phyloP scores from a whole-genome alignment of 2,113 vertebrate species.

The Scytalopus superciliaris region DNA sequence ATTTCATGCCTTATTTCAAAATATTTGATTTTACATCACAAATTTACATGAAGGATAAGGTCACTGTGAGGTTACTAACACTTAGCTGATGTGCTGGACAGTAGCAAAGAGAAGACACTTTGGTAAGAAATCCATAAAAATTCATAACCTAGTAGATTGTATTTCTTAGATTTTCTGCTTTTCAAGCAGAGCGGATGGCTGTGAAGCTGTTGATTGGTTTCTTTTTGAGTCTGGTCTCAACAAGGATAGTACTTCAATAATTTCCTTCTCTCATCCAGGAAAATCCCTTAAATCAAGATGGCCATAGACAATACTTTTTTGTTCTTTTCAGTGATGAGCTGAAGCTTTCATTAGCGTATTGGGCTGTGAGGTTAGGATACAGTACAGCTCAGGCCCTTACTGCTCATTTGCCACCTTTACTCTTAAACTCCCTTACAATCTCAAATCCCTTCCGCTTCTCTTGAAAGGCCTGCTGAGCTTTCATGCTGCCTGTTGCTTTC shows the following conservation, averaged over 20 bases:
- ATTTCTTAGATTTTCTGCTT: background rate
- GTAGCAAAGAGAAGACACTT: background rate
- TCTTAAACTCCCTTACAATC: background rate
- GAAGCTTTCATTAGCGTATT: background rate
- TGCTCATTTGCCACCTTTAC: background rate
- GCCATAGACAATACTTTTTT: background rate
- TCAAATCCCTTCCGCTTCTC: background rate
- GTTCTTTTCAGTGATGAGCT: background rate
- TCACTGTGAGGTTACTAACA: background rate
- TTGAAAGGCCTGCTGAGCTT: background rate
- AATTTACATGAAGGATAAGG: background rate
- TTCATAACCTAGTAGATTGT: background rate
- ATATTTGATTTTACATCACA: background rate
- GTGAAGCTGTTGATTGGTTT: background rate
- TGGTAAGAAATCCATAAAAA: background rate
- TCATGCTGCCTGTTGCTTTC: background rate
- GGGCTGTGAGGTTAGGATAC: background rate
- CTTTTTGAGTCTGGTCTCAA: background rate
- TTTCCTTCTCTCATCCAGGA: background rate
- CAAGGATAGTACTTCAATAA: background rate
- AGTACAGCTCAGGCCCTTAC: background rate
- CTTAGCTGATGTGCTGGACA: background rate
- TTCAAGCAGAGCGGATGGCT: background rate
- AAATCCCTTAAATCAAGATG: background rate
- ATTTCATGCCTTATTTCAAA: constrained; percentile 10